Conservation (phyloP, 2,113 vertebrate genomes). For the Cichladusa arquata region DNA sequence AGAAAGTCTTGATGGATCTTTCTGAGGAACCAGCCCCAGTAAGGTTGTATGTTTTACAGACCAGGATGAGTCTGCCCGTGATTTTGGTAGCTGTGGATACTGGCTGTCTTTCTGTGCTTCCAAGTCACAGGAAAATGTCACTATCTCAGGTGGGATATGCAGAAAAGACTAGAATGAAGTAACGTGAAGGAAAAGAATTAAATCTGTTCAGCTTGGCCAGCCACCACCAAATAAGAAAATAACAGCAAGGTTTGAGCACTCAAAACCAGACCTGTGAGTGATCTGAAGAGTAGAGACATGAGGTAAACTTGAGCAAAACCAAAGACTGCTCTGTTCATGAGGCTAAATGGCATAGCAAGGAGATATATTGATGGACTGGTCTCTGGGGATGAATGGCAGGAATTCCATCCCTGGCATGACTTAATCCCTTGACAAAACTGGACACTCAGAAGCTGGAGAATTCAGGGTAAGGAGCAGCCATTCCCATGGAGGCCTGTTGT, state of each 20-base stretch:
- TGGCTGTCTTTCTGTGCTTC: background rate
- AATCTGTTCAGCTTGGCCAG: background rate
- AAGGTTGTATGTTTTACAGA: background rate
- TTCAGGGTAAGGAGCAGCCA: background rate
- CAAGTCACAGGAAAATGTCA: background rate
- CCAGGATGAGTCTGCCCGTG: fast-evolving
- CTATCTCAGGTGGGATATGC: background rate
- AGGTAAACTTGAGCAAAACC: background rate
- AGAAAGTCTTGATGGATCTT: fast-evolving
- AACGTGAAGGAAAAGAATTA: background rate
- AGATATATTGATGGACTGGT: background rate
- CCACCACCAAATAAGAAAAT: background rate
- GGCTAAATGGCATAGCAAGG: background rate
- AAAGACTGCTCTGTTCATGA: background rate
- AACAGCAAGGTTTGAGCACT: background rate
- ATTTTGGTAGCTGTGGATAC: background rate
- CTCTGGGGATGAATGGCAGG: background rate
- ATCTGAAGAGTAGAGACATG: background rate
- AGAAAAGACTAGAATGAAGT: background rate
- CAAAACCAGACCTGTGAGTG: background rate
- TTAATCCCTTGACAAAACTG: background rate
- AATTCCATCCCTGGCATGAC: background rate
- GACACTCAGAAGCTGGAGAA: background rate
- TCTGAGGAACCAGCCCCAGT: background rate
- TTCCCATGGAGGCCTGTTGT: background rate